Conservation (phyloP, 2,797 vertebrate species). For the Rhabdophis nuchalis region DNA sequence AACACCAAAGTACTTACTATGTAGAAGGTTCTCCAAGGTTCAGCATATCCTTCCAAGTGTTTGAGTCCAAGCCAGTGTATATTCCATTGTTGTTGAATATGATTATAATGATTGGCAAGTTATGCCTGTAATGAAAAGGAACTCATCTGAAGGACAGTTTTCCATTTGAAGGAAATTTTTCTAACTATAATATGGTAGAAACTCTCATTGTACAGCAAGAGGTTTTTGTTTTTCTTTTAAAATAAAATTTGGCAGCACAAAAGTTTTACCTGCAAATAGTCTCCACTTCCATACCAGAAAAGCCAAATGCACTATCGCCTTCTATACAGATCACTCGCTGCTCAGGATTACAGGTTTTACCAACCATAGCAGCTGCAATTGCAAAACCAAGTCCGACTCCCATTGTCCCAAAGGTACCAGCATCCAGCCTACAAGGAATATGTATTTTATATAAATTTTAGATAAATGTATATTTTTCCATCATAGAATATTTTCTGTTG, state of each 20-base stretch:
- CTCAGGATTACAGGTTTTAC: constrained; percentile 68
- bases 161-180: background rate
- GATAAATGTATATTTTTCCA: background rate
- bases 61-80: constrained; percentile 85
- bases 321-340: constrained; percentile 86
- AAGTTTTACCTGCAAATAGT: constrained; percentile 90
- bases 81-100: constrained; percentile 98
- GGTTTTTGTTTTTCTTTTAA: background rate
- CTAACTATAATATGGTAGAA: background rate
- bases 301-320: constrained; percentile 97
- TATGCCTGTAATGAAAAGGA: constrained; percentile 76
- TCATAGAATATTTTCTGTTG: background rate
- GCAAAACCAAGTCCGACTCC: constrained; percentile 94
- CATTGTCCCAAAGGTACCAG: constrained; percentile 97
- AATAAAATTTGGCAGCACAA: background rate
- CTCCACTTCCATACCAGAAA: constrained; percentile 97
- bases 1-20: constrained; percentile 71
- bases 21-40: constrained; percentile 79
- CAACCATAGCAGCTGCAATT: constrained; percentile 84
- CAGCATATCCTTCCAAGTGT: constrained; percentile 81
- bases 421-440: constrained; percentile 80
- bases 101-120: constrained; percentile 87
- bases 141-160: background rate
- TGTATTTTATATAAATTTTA: too few species aligned
- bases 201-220: background rate